A percentile compares a stretch with the other conserved stretches of the same genome.
Conservation (phyloP, 2,113 vertebrate species). For the Mormyrus iriodes region DNA sequence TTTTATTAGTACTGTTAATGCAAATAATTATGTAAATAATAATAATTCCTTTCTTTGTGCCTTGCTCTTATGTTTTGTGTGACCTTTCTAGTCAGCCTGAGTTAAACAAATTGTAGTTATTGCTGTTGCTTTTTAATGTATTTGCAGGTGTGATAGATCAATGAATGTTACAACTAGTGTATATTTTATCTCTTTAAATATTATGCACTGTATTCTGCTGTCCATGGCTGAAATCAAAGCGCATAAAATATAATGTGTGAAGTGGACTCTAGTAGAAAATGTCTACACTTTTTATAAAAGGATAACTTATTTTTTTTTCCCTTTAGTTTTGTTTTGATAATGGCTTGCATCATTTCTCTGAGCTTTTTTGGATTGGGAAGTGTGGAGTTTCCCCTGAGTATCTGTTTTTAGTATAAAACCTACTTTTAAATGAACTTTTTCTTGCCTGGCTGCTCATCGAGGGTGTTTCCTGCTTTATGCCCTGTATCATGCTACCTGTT, state of each 20-base stretch:
- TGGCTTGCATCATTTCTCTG: neutral
- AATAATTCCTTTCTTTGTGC: constrained; percentile 59
- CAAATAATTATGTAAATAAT: constrained; percentile 64
- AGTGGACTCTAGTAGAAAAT: neutral
- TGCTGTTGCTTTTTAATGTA: constrained; percentile 1
- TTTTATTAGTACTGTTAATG: constrained; percentile 66
- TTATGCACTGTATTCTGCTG: neutral
- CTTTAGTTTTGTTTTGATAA: neutral
- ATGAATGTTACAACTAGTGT: neutral
- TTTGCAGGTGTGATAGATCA: neutral
- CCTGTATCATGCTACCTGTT: too few species aligned
- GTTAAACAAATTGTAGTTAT: neutral
- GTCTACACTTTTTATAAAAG: neutral
- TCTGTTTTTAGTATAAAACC: neutral
- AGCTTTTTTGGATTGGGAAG: neutral
- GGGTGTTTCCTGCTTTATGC: neutral
- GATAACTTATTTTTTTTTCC: neutral
- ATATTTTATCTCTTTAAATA: neutral
- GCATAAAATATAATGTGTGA: neutral
- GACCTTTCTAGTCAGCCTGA: constrained; percentile 7
- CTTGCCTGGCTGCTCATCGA: neutral
- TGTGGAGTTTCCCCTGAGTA: neutral
- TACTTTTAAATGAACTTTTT: neutral
- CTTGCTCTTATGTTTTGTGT: constrained; percentile 32
- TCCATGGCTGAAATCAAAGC: neutral